Evolutionary conservation across 2,797 vertebrate species (phyloP), one percentile per base, ranked within the genome.

Genomic region (Alcedo atthis): DNA sequence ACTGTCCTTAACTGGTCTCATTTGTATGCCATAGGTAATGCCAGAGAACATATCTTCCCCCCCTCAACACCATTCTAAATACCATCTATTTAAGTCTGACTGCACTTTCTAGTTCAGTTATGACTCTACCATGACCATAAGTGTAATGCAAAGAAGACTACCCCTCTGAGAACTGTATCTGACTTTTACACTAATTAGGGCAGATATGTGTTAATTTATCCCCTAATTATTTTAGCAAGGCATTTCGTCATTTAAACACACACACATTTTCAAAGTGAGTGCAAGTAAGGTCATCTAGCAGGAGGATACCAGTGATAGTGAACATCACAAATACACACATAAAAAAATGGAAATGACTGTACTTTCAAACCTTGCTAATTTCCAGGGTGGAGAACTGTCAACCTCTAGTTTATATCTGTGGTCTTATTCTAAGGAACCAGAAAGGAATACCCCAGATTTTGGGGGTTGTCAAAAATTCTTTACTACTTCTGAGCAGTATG

Each of bases 241-340:
- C 20, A 62, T 91, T 77, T 64, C 80, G 24, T 37, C 10, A 66
- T 78, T 93, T 85, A 78, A 67, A 25, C 2, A 15, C 11, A 54
- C 6, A 7, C 7, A 37, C 3, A 2, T 81, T 89, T 81, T 76
- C n/a, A 42, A 80, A 77, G 30, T 21, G 30, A 82, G 51, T 20
- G 8, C 15, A 88, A 68, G 16, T 6, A 68, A 24, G 11, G 68
- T 82, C 15, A 46, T 51, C 33, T 80, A 37, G 5, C 30, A 83
- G 59, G 20, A 91, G 5, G 13, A 37, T 20, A 63, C 18, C 14
- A 35, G 7, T 55, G 28, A 28, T 35, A 62, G 32, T 43, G 15
- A 83, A 57, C 22, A 55, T 28, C 25, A n/a, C 13, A 19, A 67
- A 2, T 0, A 5, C 0, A 1, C 8, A 61, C 28, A 28, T 28